phyloP scores from a whole-genome alignment of 2,113 vertebrate species.

The Dicaeum eximium region DNA sequence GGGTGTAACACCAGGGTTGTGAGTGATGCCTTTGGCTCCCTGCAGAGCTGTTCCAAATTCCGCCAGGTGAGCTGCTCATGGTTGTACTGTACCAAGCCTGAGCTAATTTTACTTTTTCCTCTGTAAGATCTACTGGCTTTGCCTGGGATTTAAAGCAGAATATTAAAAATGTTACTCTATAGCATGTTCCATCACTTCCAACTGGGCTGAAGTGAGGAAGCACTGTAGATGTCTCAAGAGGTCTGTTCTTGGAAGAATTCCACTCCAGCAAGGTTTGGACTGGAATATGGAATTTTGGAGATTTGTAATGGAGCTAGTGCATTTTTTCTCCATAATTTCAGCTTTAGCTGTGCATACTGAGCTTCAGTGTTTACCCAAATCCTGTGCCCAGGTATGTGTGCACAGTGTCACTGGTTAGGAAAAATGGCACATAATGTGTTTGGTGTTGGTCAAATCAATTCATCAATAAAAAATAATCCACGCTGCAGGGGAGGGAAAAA shows the following conservation, averaged over 20 bases:
- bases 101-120: not conserved
- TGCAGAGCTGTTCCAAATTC: not conserved
- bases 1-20: not conserved
- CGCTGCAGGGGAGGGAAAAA: not conserved
- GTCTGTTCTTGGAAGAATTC: not conserved
- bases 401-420: not conserved
- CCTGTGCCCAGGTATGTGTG: not conserved
- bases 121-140: not conserved
- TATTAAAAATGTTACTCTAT: not conserved
- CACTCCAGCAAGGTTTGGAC: not conserved
- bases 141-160: not conserved
- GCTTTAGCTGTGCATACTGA: not conserved
- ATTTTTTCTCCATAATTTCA: not conserved
- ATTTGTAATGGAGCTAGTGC: not conserved
- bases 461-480: not conserved
- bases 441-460: not conserved
- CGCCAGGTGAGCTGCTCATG: rapidly evolving
- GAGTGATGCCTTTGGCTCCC: not conserved
- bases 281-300: not conserved
- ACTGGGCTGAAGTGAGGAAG: not conserved
- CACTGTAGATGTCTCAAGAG: not conserved
- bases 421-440: not conserved
- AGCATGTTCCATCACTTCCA: not conserved
- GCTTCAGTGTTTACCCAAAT: not conserved
- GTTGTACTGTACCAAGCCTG: not conserved